Evolutionary conservation across 2,113 vertebrate species (phyloP).

Genomic region (Reinhardtius hippoglossoides): DNA sequence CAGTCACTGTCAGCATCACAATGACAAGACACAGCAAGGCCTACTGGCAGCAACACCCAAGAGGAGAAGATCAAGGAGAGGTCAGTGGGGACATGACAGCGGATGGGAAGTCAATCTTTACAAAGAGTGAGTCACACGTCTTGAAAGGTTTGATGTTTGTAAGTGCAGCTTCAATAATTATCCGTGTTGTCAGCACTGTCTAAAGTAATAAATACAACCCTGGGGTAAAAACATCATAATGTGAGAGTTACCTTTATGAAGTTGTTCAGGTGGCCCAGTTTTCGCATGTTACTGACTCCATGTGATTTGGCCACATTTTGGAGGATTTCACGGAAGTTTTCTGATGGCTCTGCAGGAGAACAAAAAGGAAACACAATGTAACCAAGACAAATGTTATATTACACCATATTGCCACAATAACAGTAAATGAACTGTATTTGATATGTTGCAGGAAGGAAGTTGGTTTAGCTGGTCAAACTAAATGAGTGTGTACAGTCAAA

Average conservation of each 20-base stretch:
- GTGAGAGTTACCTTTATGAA: conserved; percentile 92
- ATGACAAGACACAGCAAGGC: conserved; percentile 53
- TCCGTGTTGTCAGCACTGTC: neutral
- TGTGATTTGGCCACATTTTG: conserved; percentile 98
- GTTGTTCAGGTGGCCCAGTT: conserved; percentile 98
- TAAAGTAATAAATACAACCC: neutral
- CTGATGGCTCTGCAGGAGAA: conserved; percentile 89
- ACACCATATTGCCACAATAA: conserved; percentile 61
- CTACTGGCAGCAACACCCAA: conserved; percentile 55
- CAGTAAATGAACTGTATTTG: conserved; percentile 34
- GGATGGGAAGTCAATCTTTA: conserved; percentile 18
- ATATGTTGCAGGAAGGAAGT: conserved; percentile 64
- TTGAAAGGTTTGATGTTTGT: conserved; percentile 7
- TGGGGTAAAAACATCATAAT: neutral
- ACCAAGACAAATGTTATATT: conserved; percentile 30
- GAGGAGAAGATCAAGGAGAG: conserved; percentile 53
- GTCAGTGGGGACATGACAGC: conserved; percentile 46
- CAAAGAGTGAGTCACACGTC: conserved; percentile 19
- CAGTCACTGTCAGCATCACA: conserved; percentile 63
- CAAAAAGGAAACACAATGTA: conserved; percentile 56
- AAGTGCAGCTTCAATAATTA: neutral
- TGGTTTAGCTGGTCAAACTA: conserved; percentile 50
- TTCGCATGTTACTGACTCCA: conserved; percentile 99
- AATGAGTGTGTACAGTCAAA: conserved; percentile 64
- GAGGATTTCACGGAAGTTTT: conserved; percentile 97